Conservation (phyloP, 2,888 invertebrate genomes). For the Ernsta delagoae region DNA sequence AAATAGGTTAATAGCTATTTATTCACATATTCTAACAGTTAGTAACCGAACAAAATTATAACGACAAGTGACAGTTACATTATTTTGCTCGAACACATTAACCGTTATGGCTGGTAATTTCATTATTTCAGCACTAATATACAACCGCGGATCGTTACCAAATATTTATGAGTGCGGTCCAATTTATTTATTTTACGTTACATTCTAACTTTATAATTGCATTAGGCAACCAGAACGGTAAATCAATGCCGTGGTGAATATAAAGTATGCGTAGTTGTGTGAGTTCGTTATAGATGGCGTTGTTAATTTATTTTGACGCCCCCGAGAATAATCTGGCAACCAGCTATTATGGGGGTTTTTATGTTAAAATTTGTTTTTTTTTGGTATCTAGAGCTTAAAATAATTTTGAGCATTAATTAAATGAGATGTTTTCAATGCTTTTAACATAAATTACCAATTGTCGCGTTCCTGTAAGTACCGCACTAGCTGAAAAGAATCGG, state of each 20-base stretch:
- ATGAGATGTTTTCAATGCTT: too few relatives aligned
- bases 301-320: not conserved
- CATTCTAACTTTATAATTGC: slow-evolving; percentile 31
- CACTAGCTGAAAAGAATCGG: too few relatives aligned
- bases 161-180: slow-evolving; percentile 36
- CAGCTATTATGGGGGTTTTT: too few relatives aligned
- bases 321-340: too few relatives aligned
- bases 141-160: slow-evolving; percentile 24
- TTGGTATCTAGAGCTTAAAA: too few relatives aligned
- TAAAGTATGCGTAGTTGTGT: slow-evolving; percentile 13
- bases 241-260: slow-evolving; percentile 20
- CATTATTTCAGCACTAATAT: slow-evolving; percentile 30
- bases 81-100: slow-evolving; percentile 18
- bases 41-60: slow-evolving; percentile 15
- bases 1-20: too few relatives aligned
- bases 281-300: slow-evolving; percentile 11
- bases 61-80: slow-evolving; percentile 9
- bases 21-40: too few relatives aligned
- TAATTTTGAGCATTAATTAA: too few relatives aligned
- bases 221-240: slow-evolving; percentile 27
- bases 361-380: too few relatives aligned
- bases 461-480: too few relatives aligned
- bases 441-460: too few relatives aligned
- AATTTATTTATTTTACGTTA: slow-evolving; percentile 30
- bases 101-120: slow-evolving; percentile 30